Base-by-base conservation (phyloP, 2,888 invertebrate genomes). In the Ommatoiulus sabulosus region DNA sequence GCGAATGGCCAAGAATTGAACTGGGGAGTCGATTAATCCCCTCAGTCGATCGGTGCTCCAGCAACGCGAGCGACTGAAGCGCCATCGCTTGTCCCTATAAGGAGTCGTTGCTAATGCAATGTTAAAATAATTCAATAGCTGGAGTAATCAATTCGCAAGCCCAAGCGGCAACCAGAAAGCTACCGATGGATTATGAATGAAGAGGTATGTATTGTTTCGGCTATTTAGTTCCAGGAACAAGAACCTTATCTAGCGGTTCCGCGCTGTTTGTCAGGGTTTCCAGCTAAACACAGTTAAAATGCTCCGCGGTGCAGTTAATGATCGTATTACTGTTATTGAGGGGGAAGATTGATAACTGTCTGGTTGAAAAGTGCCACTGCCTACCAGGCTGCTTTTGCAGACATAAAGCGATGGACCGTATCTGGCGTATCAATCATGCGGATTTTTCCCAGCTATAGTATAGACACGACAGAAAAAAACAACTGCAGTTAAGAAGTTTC, bases 301-400 rank as follows among this genome's bases (percentile, higher is more conserved):
- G 80, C 15, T 15, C 35, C 80, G 35, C 35, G 15, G 80, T 15
- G 10, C 80, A 35, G 80, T 80, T 80, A 80, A 80, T 80, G 80
- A 80, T 80, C 80, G 80, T 35, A 80, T 80, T 80, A 80, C 80
- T 80, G 80, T 80, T 80, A 80, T 80, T 80, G 80, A 80, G 80
- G 24, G 80, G 80, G 80, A 80, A 80, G 80, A 80, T 80, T 80
- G 80, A 80, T 80, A 80, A 80, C 80, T 80, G 80, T 80, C 35
- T 80, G 35, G 80, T 80, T 80, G 35, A 80, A 35, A 80, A 80
- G 35, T 80, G 80, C 80, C 35, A 80, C 80, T 80, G 80, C 80
- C 80, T 80, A 80, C 80, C 80, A 80, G 35, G 35, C 80, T 80
- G 35, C 12, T 8, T 80, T 80, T 80, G 35, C 80, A 80, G 80